These are phyloP conservation scores for Nanorana parkeri DNA, from an alignment of 2,113 vertebrate species.

Conservation along the genomic window DNA sequence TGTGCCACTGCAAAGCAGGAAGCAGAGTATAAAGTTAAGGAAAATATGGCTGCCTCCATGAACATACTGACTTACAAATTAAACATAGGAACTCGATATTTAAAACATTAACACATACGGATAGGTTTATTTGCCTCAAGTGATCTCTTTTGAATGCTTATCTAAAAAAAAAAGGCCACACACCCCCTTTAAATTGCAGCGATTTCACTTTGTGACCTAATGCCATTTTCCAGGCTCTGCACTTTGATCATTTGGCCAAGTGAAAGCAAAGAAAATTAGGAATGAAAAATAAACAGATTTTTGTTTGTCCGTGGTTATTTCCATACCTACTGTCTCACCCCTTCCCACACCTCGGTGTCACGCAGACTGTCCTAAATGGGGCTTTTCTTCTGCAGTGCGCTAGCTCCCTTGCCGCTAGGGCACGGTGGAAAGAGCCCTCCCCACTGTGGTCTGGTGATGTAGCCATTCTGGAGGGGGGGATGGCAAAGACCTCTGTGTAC, in stretches of 20 bases:
- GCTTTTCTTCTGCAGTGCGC: slow-evolving; percentile 34
- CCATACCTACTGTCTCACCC: neutral
- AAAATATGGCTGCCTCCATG: too few species aligned
- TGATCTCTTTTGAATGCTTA: too few species aligned
- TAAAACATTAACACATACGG: too few species aligned
- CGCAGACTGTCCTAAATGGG: slow-evolving; percentile 12
- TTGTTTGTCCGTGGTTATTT: neutral
- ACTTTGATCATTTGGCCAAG: neutral
- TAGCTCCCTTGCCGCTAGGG: neutral
- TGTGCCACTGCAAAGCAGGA: too few species aligned
- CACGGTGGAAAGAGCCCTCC: slow-evolving; percentile 14
- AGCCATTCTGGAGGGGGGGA: slow-evolving; percentile 9
- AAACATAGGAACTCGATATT: too few species aligned
- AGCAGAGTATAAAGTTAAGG: too few species aligned
- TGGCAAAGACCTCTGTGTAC: slow-evolving; percentile 31
- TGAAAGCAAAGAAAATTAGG: neutral
- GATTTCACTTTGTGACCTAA: too few species aligned
- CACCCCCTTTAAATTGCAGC: too few species aligned
- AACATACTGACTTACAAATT: too few species aligned
- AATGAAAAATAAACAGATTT: slow-evolving; percentile 25
- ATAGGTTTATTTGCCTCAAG: too few species aligned
- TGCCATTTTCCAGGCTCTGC: too few species aligned
- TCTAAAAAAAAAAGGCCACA: too few species aligned
- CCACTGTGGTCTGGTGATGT: slow-evolving; percentile 18
- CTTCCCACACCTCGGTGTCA: slow-evolving; percentile 10